Evolutionary conservation across 2,113 vertebrate genomes (phyloP).

Genomic region (Grammomys dolichurus): DNA sequence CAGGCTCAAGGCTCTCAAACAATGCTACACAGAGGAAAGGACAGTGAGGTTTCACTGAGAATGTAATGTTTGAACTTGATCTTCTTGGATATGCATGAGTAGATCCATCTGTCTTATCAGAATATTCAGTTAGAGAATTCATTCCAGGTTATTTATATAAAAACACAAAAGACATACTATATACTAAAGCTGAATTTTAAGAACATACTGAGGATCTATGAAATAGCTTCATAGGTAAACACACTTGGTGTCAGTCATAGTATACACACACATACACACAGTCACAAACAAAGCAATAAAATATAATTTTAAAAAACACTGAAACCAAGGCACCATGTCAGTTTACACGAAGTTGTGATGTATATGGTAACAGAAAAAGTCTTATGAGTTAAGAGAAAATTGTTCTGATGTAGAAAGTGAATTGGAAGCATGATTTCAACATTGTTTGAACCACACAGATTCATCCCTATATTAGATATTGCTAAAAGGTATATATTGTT

Average conservation of each 20-base stretch:
- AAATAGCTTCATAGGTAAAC: background rate
- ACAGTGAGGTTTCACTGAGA: background rate
- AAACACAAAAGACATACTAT: background rate
- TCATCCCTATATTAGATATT: background rate
- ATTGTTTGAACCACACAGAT: background rate
- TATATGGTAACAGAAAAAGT: background rate
- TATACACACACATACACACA: background rate
- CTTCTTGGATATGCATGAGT: background rate
- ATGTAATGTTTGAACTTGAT: slow-evolving; percentile 18
- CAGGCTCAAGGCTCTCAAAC: background rate
- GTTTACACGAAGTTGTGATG: background rate
- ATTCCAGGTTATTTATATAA: background rate
- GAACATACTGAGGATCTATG: background rate
- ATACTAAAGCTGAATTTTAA: background rate
- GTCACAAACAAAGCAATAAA: background rate
- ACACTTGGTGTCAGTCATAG: background rate
- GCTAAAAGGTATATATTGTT: background rate
- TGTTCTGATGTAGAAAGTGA: background rate
- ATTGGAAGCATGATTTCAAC: background rate
- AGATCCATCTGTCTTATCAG: background rate
- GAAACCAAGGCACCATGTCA: background rate
- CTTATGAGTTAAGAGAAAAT: background rate
- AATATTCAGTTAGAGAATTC: background rate
- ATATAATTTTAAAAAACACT: background rate
- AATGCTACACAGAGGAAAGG: background rate